A percentile compares a stretch with the other conserved stretches of the same genome.
Conservation (phyloP, 2,888 invertebrate genomes). For the Drosophila borborema region DNA sequence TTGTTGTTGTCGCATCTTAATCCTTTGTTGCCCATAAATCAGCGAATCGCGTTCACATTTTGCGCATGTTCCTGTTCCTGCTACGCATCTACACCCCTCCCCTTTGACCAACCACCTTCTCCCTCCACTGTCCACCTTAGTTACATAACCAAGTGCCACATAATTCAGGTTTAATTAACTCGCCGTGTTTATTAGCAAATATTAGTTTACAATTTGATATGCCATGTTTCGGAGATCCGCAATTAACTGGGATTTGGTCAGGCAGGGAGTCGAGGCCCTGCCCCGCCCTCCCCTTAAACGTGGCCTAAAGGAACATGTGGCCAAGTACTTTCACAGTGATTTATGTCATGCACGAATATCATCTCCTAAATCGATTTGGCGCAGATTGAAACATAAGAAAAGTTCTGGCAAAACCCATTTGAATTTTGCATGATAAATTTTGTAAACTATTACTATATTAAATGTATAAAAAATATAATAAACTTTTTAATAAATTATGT, state of each 20-base stretch:
- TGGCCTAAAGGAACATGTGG: neutral
- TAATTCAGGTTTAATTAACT: constrained; percentile 84
- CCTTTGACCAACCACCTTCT: neutral
- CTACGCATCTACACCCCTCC: constrained; percentile 2
- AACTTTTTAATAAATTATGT: no score
- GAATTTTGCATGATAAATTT: no score
- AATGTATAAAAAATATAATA: no score
- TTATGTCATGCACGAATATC: neutral
- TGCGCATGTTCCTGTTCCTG: constrained; percentile 63
- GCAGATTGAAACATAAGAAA: neutral
- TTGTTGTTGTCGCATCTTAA: constrained; percentile 65
- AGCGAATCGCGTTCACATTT: constrained; percentile 78
- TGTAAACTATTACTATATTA: no score
- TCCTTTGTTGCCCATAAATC: constrained; percentile 82
- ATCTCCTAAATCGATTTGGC: neutral
- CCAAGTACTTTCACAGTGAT: neutral
- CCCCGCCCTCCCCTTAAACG: neutral
- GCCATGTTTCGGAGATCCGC: constrained; percentile 53
- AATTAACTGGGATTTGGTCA: constrained; percentile 47
- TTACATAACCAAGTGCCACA: constrained; percentile 67
- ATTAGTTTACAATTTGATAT: constrained; percentile 82
- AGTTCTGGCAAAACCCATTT: no score
- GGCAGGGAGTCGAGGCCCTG: no score
- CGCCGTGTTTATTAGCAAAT: constrained; percentile 82
- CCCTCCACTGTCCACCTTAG: neutral